Conservation (phyloP, 2,888 invertebrate species). For the Nematopogon swammerdamellus region DNA sequence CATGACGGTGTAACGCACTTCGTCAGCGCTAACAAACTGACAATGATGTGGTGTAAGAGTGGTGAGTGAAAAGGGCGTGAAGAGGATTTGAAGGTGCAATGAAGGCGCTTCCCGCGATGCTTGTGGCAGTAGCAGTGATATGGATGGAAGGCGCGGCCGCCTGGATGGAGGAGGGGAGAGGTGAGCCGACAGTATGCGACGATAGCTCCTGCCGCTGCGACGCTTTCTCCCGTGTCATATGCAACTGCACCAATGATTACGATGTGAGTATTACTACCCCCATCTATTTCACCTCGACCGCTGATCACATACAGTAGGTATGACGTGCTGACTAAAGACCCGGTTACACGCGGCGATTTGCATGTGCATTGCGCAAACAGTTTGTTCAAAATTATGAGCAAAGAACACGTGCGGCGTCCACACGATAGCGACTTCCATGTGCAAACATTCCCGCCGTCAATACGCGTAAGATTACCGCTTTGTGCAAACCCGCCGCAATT, state of each 20-base stretch:
- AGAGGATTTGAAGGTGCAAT: not conserved
- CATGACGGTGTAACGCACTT: no score
- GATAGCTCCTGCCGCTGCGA: constrained; percentile 57
- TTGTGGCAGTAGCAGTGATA: constrained; percentile 30
- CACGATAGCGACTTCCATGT: no score
- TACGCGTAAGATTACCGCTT: no score
- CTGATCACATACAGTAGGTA: constrained; percentile 8
- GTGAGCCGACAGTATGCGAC: constrained; percentile 43
- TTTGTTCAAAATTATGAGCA: no score
- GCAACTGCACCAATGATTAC: constrained; percentile 48
- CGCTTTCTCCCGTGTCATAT: constrained; percentile 52
- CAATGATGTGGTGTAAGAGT: no score
- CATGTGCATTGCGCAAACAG: no score
- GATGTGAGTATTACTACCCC: constrained; percentile 35
- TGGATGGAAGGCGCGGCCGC: constrained; percentile 27
- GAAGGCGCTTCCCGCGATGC: constrained; percentile 22
- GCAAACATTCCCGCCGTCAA: no score
- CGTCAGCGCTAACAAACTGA: no score
- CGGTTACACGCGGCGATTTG: no score
- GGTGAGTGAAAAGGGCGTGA: no score
- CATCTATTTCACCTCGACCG: not conserved
- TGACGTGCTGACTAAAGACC: constrained; percentile 1
- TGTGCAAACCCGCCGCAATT: no score
- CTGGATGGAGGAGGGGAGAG: constrained; percentile 14
- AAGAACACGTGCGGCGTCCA: no score